Conservation (phyloP, 2,113 vertebrate species). For the Camelus dromedarius region DNA sequence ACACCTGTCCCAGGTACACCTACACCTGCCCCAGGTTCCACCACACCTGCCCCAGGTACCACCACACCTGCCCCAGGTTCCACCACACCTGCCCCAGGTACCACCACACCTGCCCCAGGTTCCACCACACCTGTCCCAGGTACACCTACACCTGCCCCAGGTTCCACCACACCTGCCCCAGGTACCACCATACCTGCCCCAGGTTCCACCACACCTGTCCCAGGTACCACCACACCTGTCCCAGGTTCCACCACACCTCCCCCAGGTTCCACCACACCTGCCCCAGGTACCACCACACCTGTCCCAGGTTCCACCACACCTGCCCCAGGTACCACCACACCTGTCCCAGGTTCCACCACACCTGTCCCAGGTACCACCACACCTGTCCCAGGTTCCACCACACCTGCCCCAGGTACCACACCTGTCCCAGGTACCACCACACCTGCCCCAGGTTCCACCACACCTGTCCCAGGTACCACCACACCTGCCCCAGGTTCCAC, state of each 20-base stretch:
- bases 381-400: too few relatives aligned
- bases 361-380: too few relatives aligned
- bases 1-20: accelerated
- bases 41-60: accelerated
- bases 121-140: accelerated
- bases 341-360: too few relatives aligned
- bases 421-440: too few relatives aligned
- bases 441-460: too few relatives aligned
- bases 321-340: too few relatives aligned
- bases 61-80: neutral
- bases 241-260: accelerated
- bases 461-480: too few relatives aligned
- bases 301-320: too few relatives aligned
- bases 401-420: too few relatives aligned
- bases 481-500: too few relatives aligned
- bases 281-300: too few relatives aligned
- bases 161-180: accelerated
- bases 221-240: neutral
- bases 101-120: accelerated
- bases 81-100: accelerated
- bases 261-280: neutral
- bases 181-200: accelerated
- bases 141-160: accelerated
- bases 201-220: neutral
- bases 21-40: accelerated